These are phyloP conservation scores for Oscheius sp. DNA, from an alignment of 2,888 invertebrate genomes.

Conservation along the genomic window DNA sequence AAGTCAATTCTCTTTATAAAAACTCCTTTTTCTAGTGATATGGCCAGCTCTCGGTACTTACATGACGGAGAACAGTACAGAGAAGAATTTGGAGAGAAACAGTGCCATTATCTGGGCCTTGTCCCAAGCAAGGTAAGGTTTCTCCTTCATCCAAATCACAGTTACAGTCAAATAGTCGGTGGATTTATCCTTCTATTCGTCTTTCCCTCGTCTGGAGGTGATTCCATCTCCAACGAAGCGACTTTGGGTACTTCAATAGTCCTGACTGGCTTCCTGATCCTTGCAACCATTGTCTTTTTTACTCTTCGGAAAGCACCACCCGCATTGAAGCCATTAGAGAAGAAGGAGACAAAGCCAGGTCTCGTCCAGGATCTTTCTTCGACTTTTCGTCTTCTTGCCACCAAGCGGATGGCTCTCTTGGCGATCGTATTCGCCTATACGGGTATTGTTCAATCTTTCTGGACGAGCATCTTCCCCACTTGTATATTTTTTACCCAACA, in stretches of 20 bases:
- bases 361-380: constrained; percentile 23
- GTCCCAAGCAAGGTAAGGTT: constrained; percentile 32
- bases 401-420: constrained; percentile 52
- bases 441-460: constrained; percentile 58
- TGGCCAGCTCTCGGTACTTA: constrained; percentile 61
- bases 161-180: constrained; percentile 87
- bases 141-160: background rate
- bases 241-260: constrained; percentile 68
- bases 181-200: constrained; percentile 92
- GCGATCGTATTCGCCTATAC: constrained; percentile 59
- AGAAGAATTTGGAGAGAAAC: constrained; percentile 50
- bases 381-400: constrained; percentile 56
- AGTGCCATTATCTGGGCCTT: constrained; percentile 55
- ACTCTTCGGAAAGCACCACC: constrained; percentile 4
- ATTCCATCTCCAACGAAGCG: constrained; percentile 49
- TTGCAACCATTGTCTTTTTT: constrained; percentile 21
- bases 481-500: constrained; percentile 25
- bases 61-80: constrained; percentile 52
- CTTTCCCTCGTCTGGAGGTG: constrained; percentile 78
- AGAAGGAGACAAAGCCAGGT: background rate
- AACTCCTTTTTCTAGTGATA: constrained; percentile 40
- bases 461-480: constrained; percentile 53
- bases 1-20: background rate
- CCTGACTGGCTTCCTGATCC: constrained; percentile 8
- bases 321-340: background rate